Conservation (phyloP, 1,140 invertebrate genomes). For the Stegodyphus mimosarum region DNA sequence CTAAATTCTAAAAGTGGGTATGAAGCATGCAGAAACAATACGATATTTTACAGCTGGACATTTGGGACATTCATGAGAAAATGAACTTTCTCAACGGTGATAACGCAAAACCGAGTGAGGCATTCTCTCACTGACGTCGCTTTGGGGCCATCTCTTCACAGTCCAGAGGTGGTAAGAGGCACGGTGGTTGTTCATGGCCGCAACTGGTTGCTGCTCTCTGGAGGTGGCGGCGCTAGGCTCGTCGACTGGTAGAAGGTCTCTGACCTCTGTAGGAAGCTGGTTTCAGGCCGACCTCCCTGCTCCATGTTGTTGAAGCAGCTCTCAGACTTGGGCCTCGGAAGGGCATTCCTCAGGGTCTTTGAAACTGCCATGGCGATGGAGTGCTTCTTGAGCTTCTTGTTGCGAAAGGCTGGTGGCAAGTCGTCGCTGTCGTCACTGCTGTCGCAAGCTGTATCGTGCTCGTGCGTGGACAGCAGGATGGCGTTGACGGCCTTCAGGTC, state of each 20-base stretch:
- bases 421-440: conserved; percentile 42
- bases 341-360: conserved; percentile 53
- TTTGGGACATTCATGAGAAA: no score
- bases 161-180: conserved; percentile 30
- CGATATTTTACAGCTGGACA: no score
- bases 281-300: background rate
- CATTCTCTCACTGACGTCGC: conserved; percentile 27
- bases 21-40: no score
- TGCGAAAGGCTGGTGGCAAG: background rate
- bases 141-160: background rate
- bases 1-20: no score
- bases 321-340: conserved; percentile 62
- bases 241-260: conserved; percentile 61
- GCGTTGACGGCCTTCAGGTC: conserved; percentile 62
- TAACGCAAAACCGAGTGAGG: conserved; percentile 42
- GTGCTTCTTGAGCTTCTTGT: conserved; percentile 56
- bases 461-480: conserved; percentile 59
- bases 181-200: conserved; percentile 55
- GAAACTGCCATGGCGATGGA: conserved; percentile 54
- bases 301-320: conserved; percentile 62
- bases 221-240: conserved; percentile 62
- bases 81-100: no score
- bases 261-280: conserved; percentile 43
- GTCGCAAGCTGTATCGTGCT: conserved; percentile 18
- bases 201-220: conserved; percentile 62